Conservation (phyloP, 2,888 invertebrate genomes). For the Thymelicus acteon region DNA sequence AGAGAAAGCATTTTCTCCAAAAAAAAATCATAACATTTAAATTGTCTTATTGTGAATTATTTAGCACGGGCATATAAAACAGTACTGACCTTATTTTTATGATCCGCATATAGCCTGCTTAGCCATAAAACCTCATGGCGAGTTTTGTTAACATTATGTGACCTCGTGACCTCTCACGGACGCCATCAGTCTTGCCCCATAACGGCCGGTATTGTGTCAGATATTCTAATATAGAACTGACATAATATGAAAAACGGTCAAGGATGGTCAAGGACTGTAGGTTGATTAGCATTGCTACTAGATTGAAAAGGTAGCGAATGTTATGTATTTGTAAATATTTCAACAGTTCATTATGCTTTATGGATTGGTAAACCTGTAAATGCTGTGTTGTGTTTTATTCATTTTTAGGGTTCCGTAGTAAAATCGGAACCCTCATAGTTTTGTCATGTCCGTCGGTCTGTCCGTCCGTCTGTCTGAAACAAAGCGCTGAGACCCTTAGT, state of each 20-base stretch:
- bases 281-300: neutral
- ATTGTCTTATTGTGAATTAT: neutral
- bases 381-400: too few species aligned
- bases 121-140: slow-evolving; percentile 23
- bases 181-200: slow-evolving; percentile 28
- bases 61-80: neutral
- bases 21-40: neutral
- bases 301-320: neutral
- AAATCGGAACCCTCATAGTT: too few species aligned
- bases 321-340: too few species aligned
- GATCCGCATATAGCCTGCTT: slow-evolving; percentile 7
- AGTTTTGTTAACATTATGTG: slow-evolving; percentile 26
- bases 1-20: too few species aligned
- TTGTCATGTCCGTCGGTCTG: too few species aligned
- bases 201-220: slow-evolving; percentile 14
- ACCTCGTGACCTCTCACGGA: slow-evolving; percentile 29
- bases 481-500: too few species aligned
- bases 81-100: slow-evolving; percentile 12
- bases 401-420: too few species aligned
- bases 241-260: slow-evolving; percentile 7
- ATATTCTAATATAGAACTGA: slow-evolving; percentile 21
- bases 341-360: too few species aligned
- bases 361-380: too few species aligned
- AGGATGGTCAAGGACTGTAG: neutral
- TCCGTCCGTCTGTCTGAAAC: too few species aligned